Evolutionary conservation across 37 sponge, comb jelly and placozoan genomes (phyloP).

Genomic region (Spongia lamella): DNA sequence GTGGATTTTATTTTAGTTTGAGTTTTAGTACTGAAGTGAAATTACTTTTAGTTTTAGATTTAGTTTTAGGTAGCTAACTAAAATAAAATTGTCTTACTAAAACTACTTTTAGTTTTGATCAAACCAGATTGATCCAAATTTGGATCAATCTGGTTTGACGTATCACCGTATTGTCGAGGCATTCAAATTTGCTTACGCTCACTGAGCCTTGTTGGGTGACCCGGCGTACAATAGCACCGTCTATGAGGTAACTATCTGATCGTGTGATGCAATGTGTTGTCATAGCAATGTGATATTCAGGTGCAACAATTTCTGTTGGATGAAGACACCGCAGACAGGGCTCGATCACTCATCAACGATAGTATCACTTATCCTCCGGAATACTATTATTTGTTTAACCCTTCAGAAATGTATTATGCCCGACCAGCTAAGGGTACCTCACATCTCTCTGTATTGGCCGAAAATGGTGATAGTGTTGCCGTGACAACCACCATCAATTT

Average conservation of each 20-base stretch:
- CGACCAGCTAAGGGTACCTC: conserved; percentile 25
- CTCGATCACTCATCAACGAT: conserved; percentile 5
- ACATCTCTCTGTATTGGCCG: conserved; percentile 46
- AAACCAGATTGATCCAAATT: neutral
- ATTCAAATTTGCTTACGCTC: conserved; percentile 60
- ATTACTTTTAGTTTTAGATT: too few relatives aligned
- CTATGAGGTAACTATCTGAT: neutral
- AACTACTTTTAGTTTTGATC: too few relatives aligned
- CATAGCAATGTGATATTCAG: too few relatives aligned
- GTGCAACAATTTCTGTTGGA: neutral
- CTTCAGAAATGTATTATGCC: neutral
- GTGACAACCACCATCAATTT: conserved; percentile 52
- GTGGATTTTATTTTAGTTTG: too few relatives aligned
- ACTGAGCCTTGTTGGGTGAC: conserved; percentile 51
- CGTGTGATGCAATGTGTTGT: too few relatives aligned
- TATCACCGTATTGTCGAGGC: conserved; percentile 62
- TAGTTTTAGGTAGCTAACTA: too few relatives aligned
- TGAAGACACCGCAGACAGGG: conserved; percentile 3
- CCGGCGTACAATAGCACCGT: conserved; percentile 24
- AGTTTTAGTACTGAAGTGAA: too few relatives aligned
- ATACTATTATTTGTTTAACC: conserved; percentile 35
- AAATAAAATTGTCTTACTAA: too few relatives aligned
- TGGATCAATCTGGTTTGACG: neutral
- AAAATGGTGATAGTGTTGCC: conserved; percentile 58
- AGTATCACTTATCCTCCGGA: conserved; percentile 25